Base-by-base conservation (phyloP, 2,797 vertebrate species). In the Sebastes matsubarae region DNA sequence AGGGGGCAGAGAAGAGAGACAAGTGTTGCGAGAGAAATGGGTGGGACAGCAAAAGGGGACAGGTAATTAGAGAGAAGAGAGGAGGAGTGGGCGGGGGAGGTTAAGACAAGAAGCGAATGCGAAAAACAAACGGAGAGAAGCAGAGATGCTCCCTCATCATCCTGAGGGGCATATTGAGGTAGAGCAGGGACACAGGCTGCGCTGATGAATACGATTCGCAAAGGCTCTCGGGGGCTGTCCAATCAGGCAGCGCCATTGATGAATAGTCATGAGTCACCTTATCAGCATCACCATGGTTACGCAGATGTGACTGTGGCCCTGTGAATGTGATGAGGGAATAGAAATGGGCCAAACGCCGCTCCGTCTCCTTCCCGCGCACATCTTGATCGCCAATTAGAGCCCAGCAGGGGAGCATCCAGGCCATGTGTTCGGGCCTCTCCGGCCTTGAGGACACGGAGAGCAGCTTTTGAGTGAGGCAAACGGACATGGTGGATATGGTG, bases 231-330 rank as follows among this genome's bases (percentile, higher is more conserved):
- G 89, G 90, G 91, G 87, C 87, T 80, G 87, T 91, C 91, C 93
- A 94, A 94, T 94, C 92, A 94, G 87, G 80, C 87, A 2, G 83
- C 69, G n/a, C 89, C 84, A 82, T 71, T 91, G 88, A 95, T 94
- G 94, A 95, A 95, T 94, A 94, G 90, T 95, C 90, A 94, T 93
- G 92, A 95, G 91, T 94, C 93, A 94, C 88, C 92, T 92, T 93
- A 94, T 92, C 91, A 91, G 88, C 87, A 72, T 95, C 86, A 63
- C 94, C 94, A 94, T 95, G 93, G 94, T 85, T 89, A 94, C 93
- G 64, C 87, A 86, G 90, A 93, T 91, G 94, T 91, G 90, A 89
- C 90, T 88, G 87, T 86, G 90, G 89, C 86, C 88, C 80, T 77
- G 83, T 80, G 88, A 93, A 92, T 90, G 85, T 84, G 90, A 91